Evolutionary conservation across 2,888 invertebrate genomes (phyloP).

Genomic region (Pammene aurita): DNA sequence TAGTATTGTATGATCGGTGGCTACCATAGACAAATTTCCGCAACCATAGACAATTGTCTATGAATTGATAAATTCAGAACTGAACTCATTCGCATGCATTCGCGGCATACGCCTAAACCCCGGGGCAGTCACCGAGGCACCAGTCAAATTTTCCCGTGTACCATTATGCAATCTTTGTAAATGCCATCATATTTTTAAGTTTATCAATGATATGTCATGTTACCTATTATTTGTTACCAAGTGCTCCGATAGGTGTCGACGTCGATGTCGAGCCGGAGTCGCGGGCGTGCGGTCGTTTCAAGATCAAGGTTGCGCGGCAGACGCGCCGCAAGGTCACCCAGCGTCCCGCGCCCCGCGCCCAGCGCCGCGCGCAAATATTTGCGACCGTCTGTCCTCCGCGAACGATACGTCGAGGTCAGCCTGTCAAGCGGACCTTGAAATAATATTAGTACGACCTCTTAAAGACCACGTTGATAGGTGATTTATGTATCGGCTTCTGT

Average conservation of each 20-base stretch:
- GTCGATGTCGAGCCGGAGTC: conserved; percentile 48
- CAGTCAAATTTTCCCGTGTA: no score
- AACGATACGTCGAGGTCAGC: conserved; percentile 82
- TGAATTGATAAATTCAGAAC: no score
- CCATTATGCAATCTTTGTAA: no score
- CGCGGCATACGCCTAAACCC: no score
- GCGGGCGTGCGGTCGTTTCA: conserved; percentile 77
- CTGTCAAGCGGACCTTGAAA: conserved; percentile 79
- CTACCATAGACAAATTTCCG: no score
- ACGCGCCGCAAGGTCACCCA: conserved; percentile 78
- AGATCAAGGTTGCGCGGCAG: conserved; percentile 81
- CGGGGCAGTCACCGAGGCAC: no score
- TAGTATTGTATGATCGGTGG: no score
- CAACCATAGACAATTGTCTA: no score
- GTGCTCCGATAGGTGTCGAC: conserved; percentile 67
- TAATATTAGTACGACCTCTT: conserved; percentile 77
- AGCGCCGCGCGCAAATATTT: conserved; percentile 76
- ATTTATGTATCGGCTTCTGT: conserved; percentile 58
- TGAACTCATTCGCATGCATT: no score
- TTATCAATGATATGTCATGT: neutral
- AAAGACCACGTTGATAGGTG: conserved; percentile 59
- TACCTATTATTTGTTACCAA: conserved; percentile 50
- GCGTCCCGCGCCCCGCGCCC: conserved; percentile 50
- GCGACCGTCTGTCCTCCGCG: conserved; percentile 82
- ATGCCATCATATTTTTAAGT: no score